phyloP scores from a whole-genome alignment of 2,797 vertebrate species.

The Megaceryle alcyon region DNA sequence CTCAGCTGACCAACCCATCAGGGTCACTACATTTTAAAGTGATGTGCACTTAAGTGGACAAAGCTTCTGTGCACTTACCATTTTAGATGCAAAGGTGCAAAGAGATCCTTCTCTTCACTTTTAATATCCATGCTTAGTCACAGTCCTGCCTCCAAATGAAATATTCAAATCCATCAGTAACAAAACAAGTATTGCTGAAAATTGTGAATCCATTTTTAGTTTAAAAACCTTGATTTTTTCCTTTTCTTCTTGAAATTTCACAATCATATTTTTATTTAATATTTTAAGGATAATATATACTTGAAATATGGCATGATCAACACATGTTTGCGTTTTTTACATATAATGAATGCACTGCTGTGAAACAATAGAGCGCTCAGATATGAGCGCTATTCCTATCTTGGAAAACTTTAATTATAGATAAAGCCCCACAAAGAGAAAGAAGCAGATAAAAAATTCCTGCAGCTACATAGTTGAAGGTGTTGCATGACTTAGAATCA shows the following conservation, averaged over 20 bases:
- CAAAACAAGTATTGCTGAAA: neutral
- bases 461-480: neutral
- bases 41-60: neutral
- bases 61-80: neutral
- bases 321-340: rapidly evolving
- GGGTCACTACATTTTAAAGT: neutral
- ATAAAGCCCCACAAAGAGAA: neutral
- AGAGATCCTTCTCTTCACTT: neutral
- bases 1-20: neutral
- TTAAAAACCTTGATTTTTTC: neutral
- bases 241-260: neutral
- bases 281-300: neutral
- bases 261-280: neutral
- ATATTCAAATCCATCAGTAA: neutral
- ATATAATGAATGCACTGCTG: neutral
- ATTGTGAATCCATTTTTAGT: neutral
- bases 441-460: neutral
- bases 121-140: neutral
- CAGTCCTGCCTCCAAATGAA: neutral
- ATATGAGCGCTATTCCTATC: neutral
- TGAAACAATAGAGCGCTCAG: neutral
- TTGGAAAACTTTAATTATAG: neutral
- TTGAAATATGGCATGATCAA: neutral
- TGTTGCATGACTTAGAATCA: neutral
- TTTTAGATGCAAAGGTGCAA: neutral